Base-by-base conservation (phyloP, 2,113 vertebrate species). In the Procavia capensis region DNA sequence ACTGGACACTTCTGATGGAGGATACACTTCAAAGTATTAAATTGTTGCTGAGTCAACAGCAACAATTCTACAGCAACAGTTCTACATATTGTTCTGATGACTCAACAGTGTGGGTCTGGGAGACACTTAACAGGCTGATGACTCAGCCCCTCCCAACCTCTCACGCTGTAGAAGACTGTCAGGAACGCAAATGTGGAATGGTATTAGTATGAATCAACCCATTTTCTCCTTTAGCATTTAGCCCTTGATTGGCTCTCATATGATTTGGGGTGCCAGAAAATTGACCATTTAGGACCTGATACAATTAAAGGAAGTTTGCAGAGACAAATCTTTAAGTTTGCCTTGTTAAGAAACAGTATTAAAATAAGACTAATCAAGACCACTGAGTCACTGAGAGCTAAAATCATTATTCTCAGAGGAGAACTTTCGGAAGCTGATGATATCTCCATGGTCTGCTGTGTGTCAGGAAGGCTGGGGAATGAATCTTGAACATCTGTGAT, bases 1-100 rank as follows among this genome's bases (percentile, higher is more conserved):
- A 96, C 95, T 94, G 97, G 95, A 96, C 97, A 96, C 94, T 98
- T 94, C 96, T 93, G 96, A 97, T 96, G 96, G 98, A 97, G 97
- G 90, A 97, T 98, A 97, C 90, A 97, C 98, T 96, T 98, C 94
- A 92, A 94, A 94, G 90, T 94, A 96, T 96, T 98, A 97, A 97
- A 96, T 91, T 97, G 96, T 97, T 97, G 97, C 96, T 96, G 96
- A 98, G 96, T 96, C 97, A 97, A 97, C 59, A 92, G 97, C 95
- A 97, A 94, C 43, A 72, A 76, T 83, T 90, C 59, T 88, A 86
- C 97, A 91, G n/a, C n/a, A 97, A 94, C 43, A 72, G 80, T 83
- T 90, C 59, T 88, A 86, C 97, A 91, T 83, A 63, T 50, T 87
- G 80, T 90, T 88, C 89, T 41, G 83, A 94, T 90, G 96, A 97